Percentiles rank a stretch among this genome's conserved stretches.
These are phyloP conservation scores for Alfaro cultratus DNA, from an alignment of 2,797 vertebrate genomes.

Conservation along the genomic window DNA sequence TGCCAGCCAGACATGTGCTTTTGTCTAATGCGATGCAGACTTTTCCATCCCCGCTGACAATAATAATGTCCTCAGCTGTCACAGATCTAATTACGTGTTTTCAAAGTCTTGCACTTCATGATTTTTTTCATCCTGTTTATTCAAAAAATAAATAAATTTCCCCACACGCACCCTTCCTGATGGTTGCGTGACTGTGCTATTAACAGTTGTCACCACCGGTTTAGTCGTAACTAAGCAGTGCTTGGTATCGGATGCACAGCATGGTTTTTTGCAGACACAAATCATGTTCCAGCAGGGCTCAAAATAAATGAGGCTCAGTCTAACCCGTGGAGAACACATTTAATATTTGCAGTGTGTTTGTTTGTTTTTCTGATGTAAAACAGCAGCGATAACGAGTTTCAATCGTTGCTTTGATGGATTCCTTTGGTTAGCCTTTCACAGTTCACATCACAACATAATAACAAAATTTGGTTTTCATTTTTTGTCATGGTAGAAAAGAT, in stretches of 20 bases:
- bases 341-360: conserved; percentile 60
- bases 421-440: conserved; percentile 46
- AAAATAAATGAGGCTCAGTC: conserved; percentile 72
- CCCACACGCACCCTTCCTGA: background rate
- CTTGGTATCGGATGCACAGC: conserved; percentile 65
- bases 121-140: conserved; percentile 34
- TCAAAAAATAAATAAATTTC: background rate
- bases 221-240: conserved; percentile 72
- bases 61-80: conserved; percentile 68
- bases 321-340: conserved; percentile 64
- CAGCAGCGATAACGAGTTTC: conserved; percentile 70
- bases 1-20: conserved; percentile 47
- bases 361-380: conserved; percentile 69
- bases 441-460: conserved; percentile 32
- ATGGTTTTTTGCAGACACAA: conserved; percentile 62
- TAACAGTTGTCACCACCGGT: conserved; percentile 65
- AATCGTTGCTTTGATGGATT: conserved; percentile 58
- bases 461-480: conserved; percentile 23
- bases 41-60: conserved; percentile 66
- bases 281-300: conserved; percentile 69
- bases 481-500: conserved; percentile 26
- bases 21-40: conserved; percentile 53
- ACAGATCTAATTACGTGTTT: conserved; percentile 75
- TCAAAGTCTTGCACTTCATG: conserved; percentile 61
- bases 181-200: conserved; percentile 51